These are phyloP conservation scores for Reticulitermes speratus DNA, from an alignment of 1,140 invertebrate genomes.

Conservation along the genomic window DNA sequence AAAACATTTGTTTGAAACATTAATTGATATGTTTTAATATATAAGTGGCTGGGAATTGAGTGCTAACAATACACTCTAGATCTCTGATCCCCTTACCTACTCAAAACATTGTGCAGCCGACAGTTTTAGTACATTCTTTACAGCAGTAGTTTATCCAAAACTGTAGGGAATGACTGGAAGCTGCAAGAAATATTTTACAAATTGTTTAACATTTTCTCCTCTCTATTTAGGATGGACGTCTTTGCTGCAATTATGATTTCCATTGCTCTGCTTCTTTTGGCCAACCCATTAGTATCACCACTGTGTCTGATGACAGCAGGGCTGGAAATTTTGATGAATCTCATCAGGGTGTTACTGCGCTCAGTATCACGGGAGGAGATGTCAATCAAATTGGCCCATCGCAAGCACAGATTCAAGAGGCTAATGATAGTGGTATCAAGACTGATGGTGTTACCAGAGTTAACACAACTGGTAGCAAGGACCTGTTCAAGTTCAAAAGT, in stretches of 20 bases:
- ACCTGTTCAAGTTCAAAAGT: constrained; percentile 5
- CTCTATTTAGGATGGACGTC: constrained; percentile 56
- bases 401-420: constrained; percentile 32
- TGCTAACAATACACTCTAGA: no score
- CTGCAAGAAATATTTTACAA: neutral
- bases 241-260: constrained; percentile 63
- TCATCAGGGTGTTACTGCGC: constrained; percentile 15
- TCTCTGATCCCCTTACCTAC: no score
- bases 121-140: no score
- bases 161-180: neutral
- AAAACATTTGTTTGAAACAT: no score
- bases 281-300: neutral
- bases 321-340: constrained; percentile 20
- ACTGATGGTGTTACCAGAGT: neutral
- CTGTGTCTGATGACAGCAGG: constrained; percentile 11
- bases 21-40: no score
- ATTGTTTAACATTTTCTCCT: constrained; percentile 24
- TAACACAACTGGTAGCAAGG: neutral
- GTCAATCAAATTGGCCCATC: constrained; percentile 18
- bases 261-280: constrained; percentile 49
- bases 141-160: neutral
- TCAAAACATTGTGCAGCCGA: no score
- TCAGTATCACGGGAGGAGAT: neutral
- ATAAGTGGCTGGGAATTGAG: no score
- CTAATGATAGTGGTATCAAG: neutral